Conservation (phyloP, 2,797 vertebrate species). For the Urocyon cinereoargenteus region DNA sequence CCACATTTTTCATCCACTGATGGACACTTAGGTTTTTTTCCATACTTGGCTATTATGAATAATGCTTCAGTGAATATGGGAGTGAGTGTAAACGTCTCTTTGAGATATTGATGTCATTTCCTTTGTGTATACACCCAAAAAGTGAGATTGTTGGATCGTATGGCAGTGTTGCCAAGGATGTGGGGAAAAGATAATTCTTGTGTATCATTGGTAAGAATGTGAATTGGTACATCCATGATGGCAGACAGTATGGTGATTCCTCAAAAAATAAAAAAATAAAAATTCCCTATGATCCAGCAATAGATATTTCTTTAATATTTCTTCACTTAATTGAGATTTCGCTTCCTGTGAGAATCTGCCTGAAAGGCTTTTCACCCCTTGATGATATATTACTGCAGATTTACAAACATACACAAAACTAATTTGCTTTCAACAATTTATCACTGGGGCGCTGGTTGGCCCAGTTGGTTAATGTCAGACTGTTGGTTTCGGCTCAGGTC, state of each 20-base stretch:
- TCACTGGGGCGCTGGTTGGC: neutral
- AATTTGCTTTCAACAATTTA: neutral
- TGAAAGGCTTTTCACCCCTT: neutral
- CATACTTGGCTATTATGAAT: neutral
- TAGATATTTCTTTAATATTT: neutral
- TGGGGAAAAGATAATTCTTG: neutral
- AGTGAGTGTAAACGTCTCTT: neutral
- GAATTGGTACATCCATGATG: neutral
- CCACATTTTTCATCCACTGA: neutral
- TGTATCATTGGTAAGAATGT: neutral
- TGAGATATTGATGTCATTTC: neutral
- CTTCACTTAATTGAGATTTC: rapidly evolving
- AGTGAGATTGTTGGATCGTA: neutral
- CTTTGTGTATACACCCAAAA: neutral
- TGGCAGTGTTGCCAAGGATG: rapidly evolving
- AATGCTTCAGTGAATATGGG: neutral
- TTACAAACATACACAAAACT: neutral
- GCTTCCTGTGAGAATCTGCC: neutral
- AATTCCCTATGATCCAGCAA: neutral
- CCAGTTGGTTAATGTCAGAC: neutral
- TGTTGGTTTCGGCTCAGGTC: neutral
- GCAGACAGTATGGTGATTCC: neutral
- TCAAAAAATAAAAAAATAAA: neutral
- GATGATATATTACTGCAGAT: neutral
- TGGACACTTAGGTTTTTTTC: neutral